Evolutionary conservation across 2,113 vertebrate species (phyloP).

Genomic region (Planiliza haematocheilus): DNA sequence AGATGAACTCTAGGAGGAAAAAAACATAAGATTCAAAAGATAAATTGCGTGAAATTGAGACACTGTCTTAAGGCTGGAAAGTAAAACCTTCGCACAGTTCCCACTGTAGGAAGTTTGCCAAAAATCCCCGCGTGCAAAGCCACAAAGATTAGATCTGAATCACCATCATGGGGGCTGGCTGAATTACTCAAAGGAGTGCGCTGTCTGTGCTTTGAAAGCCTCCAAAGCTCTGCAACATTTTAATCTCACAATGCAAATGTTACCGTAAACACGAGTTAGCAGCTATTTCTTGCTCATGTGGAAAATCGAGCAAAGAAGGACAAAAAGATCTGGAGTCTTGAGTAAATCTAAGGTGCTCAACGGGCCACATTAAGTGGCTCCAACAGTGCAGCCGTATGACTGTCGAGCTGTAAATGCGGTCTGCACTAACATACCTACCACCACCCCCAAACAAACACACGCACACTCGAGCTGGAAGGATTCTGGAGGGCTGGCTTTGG

Average conservation of each 20-base stretch:
- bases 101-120: conserved; percentile 11
- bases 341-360: not conserved
- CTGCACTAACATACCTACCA: conserved; percentile 2
- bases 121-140: conserved; percentile 31
- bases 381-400: not conserved
- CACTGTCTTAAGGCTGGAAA: too few relatives aligned
- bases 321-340: not conserved
- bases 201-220: not conserved
- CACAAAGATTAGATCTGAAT: conserved; percentile 32
- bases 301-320: conserved; percentile 4
- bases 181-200: not conserved
- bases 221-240: not conserved
- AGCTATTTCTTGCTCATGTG: not conserved
- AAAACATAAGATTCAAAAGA: not conserved
- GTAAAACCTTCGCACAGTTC: too few relatives aligned
- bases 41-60: too few relatives aligned
- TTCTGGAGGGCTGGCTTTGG: conserved; percentile 11
- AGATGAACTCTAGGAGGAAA: conserved; percentile 10
- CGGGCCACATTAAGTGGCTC: not conserved
- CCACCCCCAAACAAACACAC: not conserved
- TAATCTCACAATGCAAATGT: not conserved
- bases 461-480: conserved; percentile 17
- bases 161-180: not conserved
- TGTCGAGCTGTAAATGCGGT: conserved; percentile 27
- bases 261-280: not conserved